Conservation (phyloP, 2,113 vertebrate genomes). For the Dinomys branickii region DNA sequence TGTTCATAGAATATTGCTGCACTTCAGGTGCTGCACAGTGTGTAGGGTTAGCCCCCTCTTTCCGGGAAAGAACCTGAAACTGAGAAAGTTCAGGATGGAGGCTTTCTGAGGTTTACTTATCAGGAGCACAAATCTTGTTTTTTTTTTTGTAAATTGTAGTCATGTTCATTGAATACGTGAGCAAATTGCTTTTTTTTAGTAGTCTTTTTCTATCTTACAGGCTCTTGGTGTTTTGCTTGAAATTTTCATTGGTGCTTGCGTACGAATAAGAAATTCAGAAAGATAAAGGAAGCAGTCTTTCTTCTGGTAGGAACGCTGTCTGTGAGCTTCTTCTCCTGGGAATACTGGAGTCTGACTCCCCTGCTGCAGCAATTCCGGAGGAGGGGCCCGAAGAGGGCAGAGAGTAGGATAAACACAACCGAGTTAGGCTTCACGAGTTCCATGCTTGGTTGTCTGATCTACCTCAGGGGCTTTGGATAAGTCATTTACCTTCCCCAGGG, state of each 20-base stretch:
- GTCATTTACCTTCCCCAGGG: neutral
- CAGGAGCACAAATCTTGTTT: neutral
- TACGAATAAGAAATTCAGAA: neutral
- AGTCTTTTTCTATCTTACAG: neutral
- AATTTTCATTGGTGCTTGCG: neutral
- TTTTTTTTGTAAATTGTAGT: neutral
- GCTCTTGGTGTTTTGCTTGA: neutral
- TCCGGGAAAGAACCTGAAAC: neutral
- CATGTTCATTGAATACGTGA: too few relatives aligned
- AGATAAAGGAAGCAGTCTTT: neutral
- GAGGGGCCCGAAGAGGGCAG: neutral
- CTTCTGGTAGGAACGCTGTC: neutral
- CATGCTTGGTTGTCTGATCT: neutral
- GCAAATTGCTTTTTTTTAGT: neutral
- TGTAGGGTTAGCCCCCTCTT: neutral
- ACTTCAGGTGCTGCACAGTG: neutral
- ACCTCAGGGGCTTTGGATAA: neutral
- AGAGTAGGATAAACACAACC: neutral
- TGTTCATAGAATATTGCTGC: neutral
- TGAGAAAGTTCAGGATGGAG: neutral
- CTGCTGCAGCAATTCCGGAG: neutral
- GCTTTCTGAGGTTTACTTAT: slow-evolving; percentile 38
- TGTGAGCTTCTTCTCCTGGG: neutral
- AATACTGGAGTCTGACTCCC: accelerated
- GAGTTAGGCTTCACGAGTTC: neutral